Base-by-base conservation (phyloP, 2,113 vertebrate species). In the Corythornis vintsioides region DNA sequence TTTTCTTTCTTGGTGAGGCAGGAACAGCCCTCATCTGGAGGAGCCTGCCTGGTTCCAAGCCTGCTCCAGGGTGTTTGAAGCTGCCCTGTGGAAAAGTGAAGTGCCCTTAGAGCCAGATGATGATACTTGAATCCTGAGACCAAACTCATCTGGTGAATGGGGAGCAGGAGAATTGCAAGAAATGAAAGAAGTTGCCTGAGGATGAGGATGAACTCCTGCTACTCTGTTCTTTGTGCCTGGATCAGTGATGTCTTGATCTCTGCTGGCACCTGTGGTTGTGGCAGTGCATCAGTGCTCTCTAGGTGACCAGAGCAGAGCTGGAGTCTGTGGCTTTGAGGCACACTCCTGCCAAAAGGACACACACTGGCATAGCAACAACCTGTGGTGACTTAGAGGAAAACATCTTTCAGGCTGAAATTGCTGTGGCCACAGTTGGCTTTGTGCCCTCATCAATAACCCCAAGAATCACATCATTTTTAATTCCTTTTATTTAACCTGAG, bases 361-460 rank as follows among this genome's bases (percentile, higher is more conserved):
- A 11, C 5, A 1, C 15, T 38, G 24, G n/a, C 1, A 0, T 3
- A 33, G 50, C 65, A 77, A 47, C 72, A 55, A 12, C 40, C 38
- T 52, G 31, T n/a, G 17, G 8, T 61, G 45, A 13, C n/a, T 60
- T 21, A 21, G 10, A 73, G 40, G 9, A 50, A 53, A 77, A 35
- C 9, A 11, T 10, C 47, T 42, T 26, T 42, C 61, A 64, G 33
- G 21, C 7, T 15, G 21, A 79, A 85, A 92, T 38, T 24, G 16
- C 25, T 60, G 5, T 3, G 2, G 38, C 33, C 52, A 42, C 24
- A 22, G 14, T 13, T 0, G 0, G 3, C 28, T 59, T 47, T 57
- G 59, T 40, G 7, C 19, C 61, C 7, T 33, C 52, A 71, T 42
- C 14, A 63, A 15, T 25, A 57, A 33, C 9, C 9, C 21, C 28